Conservation (phyloP, 1,140 invertebrate species). For the Pseudachorutes palmiensis region DNA sequence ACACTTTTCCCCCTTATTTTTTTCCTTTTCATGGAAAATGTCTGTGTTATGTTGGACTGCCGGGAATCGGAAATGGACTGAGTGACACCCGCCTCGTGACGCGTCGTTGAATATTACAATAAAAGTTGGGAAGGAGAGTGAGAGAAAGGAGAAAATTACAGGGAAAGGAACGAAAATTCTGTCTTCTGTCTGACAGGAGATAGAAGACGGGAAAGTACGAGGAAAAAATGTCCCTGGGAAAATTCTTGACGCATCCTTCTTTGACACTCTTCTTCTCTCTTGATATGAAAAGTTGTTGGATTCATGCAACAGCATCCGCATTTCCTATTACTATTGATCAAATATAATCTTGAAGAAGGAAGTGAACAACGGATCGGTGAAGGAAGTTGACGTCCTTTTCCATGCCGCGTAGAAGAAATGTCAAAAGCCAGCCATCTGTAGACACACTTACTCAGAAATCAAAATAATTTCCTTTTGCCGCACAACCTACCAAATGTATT, state of each 20-base stretch:
- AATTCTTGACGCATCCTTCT: conserved; percentile 8
- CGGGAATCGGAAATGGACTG: conserved; percentile 35
- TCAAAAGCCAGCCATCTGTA: too few relatives aligned
- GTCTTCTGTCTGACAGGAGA: conserved; percentile 5
- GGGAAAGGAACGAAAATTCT: not conserved
- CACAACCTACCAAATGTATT: too few relatives aligned
- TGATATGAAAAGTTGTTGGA: not conserved
- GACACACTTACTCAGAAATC: too few relatives aligned
- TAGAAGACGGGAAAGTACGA: not conserved
- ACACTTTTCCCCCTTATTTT: not conserved
- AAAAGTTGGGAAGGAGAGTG: conserved; percentile 24
- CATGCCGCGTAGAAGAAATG: too few relatives aligned
- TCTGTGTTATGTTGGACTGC: conserved; percentile 9
- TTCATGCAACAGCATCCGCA: conserved; percentile 4
- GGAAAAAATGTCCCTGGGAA: conserved; percentile 11
- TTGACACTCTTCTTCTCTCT: not conserved
- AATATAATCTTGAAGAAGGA: not conserved
- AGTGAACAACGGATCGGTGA: not conserved
- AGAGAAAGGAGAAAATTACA: not conserved
- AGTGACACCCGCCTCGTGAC: conserved; percentile 36
- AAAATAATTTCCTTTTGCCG: too few relatives aligned
- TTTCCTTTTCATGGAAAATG: not conserved
- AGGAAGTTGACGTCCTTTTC: not conserved
- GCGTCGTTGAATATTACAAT: conserved; percentile 37
- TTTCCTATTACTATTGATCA: not conserved